These are phyloP conservation scores for Limnodromus scolopaceus DNA, from an alignment of 2,797 vertebrate genomes.

Conservation along the genomic window DNA sequence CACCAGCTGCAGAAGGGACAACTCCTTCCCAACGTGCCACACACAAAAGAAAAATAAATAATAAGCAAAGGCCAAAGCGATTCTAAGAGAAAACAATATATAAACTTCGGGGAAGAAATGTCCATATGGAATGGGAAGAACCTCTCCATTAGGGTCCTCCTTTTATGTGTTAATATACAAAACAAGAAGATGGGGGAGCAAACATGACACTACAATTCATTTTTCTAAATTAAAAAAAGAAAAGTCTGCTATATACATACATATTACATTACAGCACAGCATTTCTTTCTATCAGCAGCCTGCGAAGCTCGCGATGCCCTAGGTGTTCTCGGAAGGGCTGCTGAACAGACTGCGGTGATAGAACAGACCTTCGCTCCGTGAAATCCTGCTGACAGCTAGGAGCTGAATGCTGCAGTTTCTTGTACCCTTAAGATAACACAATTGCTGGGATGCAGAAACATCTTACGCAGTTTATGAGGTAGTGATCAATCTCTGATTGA, in stretches of 20 bases:
- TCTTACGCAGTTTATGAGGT: slow-evolving; percentile 59
- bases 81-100: background rate
- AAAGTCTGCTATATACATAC: background rate
- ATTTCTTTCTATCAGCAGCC: slow-evolving; percentile 33
- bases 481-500: slow-evolving; percentile 79
- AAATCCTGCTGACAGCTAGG: slow-evolving; percentile 74
- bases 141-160: background rate
- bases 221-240: slow-evolving; percentile 23
- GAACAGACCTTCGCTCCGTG: slow-evolving; percentile 46
- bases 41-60: background rate
- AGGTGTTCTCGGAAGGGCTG: slow-evolving; percentile 62
- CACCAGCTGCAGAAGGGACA: background rate
- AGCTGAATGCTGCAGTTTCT: slow-evolving; percentile 60
- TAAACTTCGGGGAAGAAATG: background rate
- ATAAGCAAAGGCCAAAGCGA: fast-evolving
- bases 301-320: slow-evolving; percentile 45
- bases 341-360: slow-evolving; percentile 66
- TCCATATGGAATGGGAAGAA: background rate
- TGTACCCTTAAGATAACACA: slow-evolving; percentile 75
- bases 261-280: background rate
- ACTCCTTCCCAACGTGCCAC: fast-evolving
- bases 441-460: slow-evolving; percentile 62
- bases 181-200: background rate
- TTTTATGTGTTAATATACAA: background rate
- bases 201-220: background rate